Percentiles rank a stretch among this genome's conserved stretches.
Evolutionary conservation across 2,797 vertebrate species (phyloP).

Genomic region (Coilia nasus): DNA sequence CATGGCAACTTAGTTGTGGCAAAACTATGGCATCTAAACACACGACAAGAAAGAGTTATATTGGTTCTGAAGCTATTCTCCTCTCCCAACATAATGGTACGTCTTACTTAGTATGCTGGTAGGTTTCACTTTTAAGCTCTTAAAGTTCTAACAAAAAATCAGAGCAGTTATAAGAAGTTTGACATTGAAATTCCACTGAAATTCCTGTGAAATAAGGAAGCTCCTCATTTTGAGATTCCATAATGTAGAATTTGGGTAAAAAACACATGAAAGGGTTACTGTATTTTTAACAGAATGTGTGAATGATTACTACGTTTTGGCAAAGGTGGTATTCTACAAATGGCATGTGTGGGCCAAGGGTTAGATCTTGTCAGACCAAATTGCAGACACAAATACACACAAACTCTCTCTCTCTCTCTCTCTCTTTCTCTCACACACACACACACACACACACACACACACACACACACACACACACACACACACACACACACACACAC

Average conservation of each 20-base stretch:
- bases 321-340: background rate
- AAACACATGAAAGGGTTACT: background rate
- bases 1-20: slow-evolving; percentile 43
- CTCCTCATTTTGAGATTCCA: background rate
- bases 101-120: background rate
- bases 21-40: slow-evolving; percentile 53
- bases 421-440: no score
- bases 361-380: background rate
- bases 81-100: background rate
- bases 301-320: slow-evolving; percentile 1
- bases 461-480: slow-evolving; percentile 38
- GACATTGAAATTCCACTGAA: background rate
- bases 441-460: no score
- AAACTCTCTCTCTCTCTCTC: no score
- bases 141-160: background rate
- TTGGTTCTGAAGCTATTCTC: background rate
- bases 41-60: slow-evolving; percentile 36
- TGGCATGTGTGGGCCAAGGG: background rate
- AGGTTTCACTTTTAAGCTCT: background rate
- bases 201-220: no score
- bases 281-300: background rate
- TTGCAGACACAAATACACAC: slow-evolving; percentile 47
- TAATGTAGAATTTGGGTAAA: background rate
- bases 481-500: slow-evolving; percentile 34
- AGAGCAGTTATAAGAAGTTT: no score